Conservation (phyloP, 2,888 invertebrate species). For the Plagiodera versicolora region DNA sequence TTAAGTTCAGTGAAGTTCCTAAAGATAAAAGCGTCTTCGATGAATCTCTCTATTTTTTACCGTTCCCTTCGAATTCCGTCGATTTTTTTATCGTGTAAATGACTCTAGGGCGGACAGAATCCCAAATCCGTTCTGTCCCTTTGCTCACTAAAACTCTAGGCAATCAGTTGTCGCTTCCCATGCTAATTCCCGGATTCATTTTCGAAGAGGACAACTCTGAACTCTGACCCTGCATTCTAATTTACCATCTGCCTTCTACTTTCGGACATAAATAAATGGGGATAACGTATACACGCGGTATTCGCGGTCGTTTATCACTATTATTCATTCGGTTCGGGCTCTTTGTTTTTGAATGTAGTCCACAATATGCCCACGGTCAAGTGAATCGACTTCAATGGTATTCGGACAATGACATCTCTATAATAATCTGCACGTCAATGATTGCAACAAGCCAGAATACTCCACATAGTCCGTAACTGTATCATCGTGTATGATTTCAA, state of each 20-base stretch:
- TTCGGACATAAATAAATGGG: conserved; percentile 43
- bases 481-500: no score
- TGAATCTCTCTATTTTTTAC: conserved; percentile 10
- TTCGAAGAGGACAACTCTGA: conserved; percentile 38
- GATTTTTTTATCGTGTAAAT: conserved; percentile 27
- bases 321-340: conserved; percentile 21
- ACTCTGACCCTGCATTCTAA: conserved; percentile 49
- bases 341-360: conserved; percentile 1
- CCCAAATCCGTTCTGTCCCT: conserved; percentile 25
- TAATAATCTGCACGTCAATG: no score
- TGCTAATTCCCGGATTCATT: conserved; percentile 51
- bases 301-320: conserved; percentile 26
- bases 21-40: conserved; percentile 12
- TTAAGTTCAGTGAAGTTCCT: conserved; percentile 1
- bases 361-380: conserved; percentile 1
- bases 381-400: background rate
- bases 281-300: conserved; percentile 25
- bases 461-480: no score
- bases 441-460: no score
- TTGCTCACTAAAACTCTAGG: conserved; percentile 37
- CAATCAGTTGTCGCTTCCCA: conserved; percentile 52
- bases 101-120: conserved; percentile 30
- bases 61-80: conserved; percentile 9
- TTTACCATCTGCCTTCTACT: conserved; percentile 45
- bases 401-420: background rate